Percentiles rank a stretch among this genome's conserved stretches.
phyloP scores from a whole-genome alignment of 2,888 invertebrate species.

The Cabera pusaria region DNA sequence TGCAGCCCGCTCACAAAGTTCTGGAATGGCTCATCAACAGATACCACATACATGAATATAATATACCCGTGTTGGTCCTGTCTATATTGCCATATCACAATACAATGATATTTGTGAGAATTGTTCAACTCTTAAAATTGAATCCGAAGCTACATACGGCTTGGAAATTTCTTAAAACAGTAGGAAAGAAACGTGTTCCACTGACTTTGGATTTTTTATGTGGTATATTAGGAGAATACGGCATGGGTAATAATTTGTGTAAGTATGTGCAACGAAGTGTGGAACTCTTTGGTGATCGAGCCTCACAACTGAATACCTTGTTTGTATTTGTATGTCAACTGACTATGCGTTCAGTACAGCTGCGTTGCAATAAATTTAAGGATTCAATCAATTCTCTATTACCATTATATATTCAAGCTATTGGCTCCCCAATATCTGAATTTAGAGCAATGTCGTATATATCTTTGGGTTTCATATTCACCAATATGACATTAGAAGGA shows the following conservation, averaged over 20 bases:
- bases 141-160: slow-evolving; percentile 59
- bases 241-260: too few relatives aligned
- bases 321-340: slow-evolving; percentile 92
- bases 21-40: slow-evolving; percentile 97
- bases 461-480: slow-evolving; percentile 87
- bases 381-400: slow-evolving; percentile 88
- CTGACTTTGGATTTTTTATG: too few relatives aligned
- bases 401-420: slow-evolving; percentile 87
- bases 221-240: too few relatives aligned
- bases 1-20: slow-evolving; percentile 93
- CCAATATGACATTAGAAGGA: slow-evolving; percentile 85
- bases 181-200: slow-evolving; percentile 81
- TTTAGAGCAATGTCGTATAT: slow-evolving; percentile 89
- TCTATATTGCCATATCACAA: slow-evolving; percentile 96
- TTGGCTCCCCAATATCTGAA: slow-evolving; percentile 87
- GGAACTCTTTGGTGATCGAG: slow-evolving; percentile 82
- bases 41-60: slow-evolving; percentile 94
- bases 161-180: slow-evolving; percentile 75
- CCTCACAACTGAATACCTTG: slow-evolving; percentile 86
- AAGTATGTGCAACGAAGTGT: slow-evolving; percentile 62
- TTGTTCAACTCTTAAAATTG: slow-evolving; percentile 90
- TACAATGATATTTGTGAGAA: slow-evolving; percentile 92
- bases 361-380: slow-evolving; percentile 69
- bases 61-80: slow-evolving; percentile 90
- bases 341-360: slow-evolving; percentile 87